Evolutionary conservation across 2,797 vertebrate genomes (phyloP).

Genomic region (Melopsittacus undulatus): DNA sequence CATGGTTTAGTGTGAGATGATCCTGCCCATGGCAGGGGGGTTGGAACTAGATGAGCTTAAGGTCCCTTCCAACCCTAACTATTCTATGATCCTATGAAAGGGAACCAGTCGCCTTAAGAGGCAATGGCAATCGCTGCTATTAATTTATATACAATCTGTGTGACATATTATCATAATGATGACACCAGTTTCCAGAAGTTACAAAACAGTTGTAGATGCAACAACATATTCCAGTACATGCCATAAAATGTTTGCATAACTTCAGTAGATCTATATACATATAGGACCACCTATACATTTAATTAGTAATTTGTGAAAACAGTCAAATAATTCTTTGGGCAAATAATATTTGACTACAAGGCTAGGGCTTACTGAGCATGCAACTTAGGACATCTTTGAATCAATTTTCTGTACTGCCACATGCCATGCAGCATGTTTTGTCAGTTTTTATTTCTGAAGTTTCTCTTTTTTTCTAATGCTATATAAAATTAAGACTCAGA

Average conservation of each 20-base stretch:
- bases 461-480: not conserved
- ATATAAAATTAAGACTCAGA: not conserved
- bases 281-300: not conserved
- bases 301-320: not conserved
- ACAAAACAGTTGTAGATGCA: not conserved
- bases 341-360: not conserved
- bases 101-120: not conserved
- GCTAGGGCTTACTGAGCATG: not conserved
- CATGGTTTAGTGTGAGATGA: too few relatives aligned
- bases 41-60: too few relatives aligned
- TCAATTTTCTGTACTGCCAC: not conserved
- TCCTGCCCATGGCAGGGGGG: too few relatives aligned
- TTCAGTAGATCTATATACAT: not conserved
- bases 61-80: too few relatives aligned
- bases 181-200: not conserved
- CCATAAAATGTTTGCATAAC: not conserved
- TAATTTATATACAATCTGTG: not conserved
- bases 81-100: too few relatives aligned
- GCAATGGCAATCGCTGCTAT: not conserved
- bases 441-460: not conserved
- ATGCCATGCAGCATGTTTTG: not conserved
- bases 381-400: not conserved
- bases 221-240: rapidly evolving
- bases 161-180: not conserved
- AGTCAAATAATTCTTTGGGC: not conserved